Base-by-base conservation (phyloP, 1,140 invertebrate genomes). In the Meloidogyne hapla region DNA sequence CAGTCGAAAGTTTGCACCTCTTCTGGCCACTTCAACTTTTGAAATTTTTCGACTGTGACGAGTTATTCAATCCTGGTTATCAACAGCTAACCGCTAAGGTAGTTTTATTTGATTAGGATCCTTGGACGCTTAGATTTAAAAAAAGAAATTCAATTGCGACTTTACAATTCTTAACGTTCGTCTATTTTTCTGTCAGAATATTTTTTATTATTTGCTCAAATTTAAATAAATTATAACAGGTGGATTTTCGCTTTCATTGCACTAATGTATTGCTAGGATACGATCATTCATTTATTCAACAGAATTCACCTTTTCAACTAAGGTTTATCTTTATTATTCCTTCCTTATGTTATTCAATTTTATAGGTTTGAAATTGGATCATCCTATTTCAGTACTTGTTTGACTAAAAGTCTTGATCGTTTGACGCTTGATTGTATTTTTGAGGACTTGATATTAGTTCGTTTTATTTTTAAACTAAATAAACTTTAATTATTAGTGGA, bases 61-160 rank as follows among this genome's bases (percentile, higher is more conserved):
- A 83, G 25, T 85, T 86, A 18, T 74, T 38, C 10, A 75, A 86
- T 48, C 84, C 84, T 23, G 83, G 78, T 25, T 85, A 84, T 75
- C 77, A 48, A 64, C 48, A 42, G 45, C 82, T 84, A 12, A 63
- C 62, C n/a, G 61, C 82, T 12, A 69, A 66, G 9, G 65, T 73
- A 64, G 6, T 28, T 38, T 1, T 28, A 48, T 38, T 33, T 10
- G 13, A 70, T 62, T n/a, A 5, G n/a, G n/a, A n/a, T n/a, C n/a
- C n/a, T n/a, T n/a, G n/a, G n/a, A n/a, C n/a, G n/a, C n/a, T n/a
- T n/a, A n/a, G n/a, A n/a, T n/a, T n/a, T n/a, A n/a, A n/a, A n/a
- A n/a, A n/a, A n/a, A n/a, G n/a, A n/a, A n/a, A n/a, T n/a, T n/a
- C n/a, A n/a, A n/a, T n/a, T n/a, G n/a, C n/a, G n/a, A n/a, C n/a